Evolutionary conservation across 2,888 invertebrate genomes (phyloP).

Genomic region (Hermaeophaga mercurialis): DNA sequence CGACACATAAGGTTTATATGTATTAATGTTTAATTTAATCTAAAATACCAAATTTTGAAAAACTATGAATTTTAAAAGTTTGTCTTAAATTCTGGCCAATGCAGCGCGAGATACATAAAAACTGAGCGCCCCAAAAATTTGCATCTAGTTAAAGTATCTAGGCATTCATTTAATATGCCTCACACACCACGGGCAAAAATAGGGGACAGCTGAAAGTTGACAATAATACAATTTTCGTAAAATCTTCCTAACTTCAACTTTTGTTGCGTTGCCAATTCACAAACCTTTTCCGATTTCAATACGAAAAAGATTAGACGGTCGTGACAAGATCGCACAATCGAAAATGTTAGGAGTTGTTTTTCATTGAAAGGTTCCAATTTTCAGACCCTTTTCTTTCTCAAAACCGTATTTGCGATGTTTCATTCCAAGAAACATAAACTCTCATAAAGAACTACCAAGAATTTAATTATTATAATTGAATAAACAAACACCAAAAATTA

Average conservation of each 20-base stretch:
- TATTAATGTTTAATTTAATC: no score
- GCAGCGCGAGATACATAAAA: constrained; percentile 7
- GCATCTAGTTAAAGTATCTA: constrained; percentile 17
- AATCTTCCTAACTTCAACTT: constrained; percentile 22
- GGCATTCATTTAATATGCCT: constrained; percentile 24
- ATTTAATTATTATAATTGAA: constrained; percentile 1
- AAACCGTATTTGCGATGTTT: background rate
- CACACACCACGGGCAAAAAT: constrained; percentile 24
- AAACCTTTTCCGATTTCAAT: constrained; percentile 26
- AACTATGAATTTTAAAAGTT: no score
- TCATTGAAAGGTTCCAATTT: background rate
- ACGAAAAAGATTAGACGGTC: constrained; percentile 17
- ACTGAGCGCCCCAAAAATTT: constrained; percentile 13
- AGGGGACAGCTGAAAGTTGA: constrained; percentile 26
- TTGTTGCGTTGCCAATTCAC: constrained; percentile 20
- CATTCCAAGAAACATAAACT: background rate
- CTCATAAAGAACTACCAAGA: background rate
- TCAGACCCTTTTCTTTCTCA: background rate
- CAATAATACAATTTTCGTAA: constrained; percentile 27
- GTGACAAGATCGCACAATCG: constrained; percentile 3
- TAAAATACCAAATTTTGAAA: no score
- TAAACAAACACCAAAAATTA: no score
- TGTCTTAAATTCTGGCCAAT: no score
- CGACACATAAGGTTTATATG: no score
- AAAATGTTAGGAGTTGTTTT: constrained; percentile 8